Base-by-base conservation (phyloP, 2,797 vertebrate species). In the Lates japonicus region DNA sequence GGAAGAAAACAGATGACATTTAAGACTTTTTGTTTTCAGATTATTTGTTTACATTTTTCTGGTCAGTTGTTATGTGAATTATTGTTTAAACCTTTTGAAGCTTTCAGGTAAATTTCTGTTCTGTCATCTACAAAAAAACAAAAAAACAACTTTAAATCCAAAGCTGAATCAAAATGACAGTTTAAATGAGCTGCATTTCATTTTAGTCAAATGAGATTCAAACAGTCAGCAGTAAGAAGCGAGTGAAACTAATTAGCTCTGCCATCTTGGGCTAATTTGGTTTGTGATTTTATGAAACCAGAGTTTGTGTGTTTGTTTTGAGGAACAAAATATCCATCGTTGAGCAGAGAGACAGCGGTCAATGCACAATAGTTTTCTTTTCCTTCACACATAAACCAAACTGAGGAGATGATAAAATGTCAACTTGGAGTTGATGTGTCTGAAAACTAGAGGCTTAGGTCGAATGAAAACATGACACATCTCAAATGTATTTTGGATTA, bases 131-230 rank as follows among this genome's bases (percentile, higher is more conserved):
- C 12, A 54, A 73, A 73, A 33, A 13, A 20, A 1, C 25, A 1
- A n/a, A n/a, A n/a, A n/a, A 29, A 29, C 25, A 65, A 74, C 49
- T 67, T 60, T 7, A 19, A 48, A 55, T 67, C 41, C 17, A 33
- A 46, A 0, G 1, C 60, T 33, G 19, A 62, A 44, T 0, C 7
- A 25, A 22, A n/a, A 10, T 22, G 14, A 35, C 51, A 12, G 9
- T 63, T 65, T 29, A 11, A 2, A 20, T 29, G 33, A 51, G 33
- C 67, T 57, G 22, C 22, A 33, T 17, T 22, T 39, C 10, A 48
- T 39, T 48, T 48, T 3, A 9, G 14, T 17, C 7, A 44, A 48
- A 33, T 48, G 13, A 19, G 2, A n/a, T 20, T 69, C 9, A 61
- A 52, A 37, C 37, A 42, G 41, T 46, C 31, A 13, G 20, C 25